A percentile compares a stretch with the other conserved stretches of the same genome.
Evolutionary conservation across 1,140 invertebrate genomes (phyloP).

Genomic region (Hirudo medicinalis): DNA sequence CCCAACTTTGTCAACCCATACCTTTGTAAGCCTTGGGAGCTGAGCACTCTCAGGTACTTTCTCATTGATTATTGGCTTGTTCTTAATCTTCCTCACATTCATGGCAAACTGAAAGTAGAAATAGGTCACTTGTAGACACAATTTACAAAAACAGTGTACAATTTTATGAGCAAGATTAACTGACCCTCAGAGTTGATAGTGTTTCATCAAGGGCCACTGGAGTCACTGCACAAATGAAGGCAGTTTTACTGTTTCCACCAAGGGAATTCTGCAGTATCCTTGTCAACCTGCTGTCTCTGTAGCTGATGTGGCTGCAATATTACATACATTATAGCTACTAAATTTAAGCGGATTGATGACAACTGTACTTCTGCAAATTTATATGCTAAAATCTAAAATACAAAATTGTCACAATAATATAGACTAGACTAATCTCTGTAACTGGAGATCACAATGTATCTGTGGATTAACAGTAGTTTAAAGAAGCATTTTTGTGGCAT

Average conservation of each 20-base stretch:
- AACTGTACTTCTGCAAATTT: background rate
- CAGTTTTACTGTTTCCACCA: constrained; percentile 53
- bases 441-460: background rate
- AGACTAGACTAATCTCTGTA: background rate
- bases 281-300: constrained; percentile 50
- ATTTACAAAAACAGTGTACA: background rate
- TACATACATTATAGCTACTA: background rate
- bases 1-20: background rate
- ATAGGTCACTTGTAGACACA: background rate
- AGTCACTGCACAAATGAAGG: constrained; percentile 49
- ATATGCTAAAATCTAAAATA: background rate
- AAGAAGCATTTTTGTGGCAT: background rate
- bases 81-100: constrained; percentile 1
- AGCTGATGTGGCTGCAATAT: constrained; percentile 39
- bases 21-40: constrained; percentile 9
- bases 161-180: background rate
- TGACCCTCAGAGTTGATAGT: constrained; percentile 46
- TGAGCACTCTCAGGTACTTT: background rate
- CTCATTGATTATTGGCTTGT: constrained; percentile 11
- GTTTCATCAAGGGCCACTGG: constrained; percentile 52
- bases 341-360: background rate
- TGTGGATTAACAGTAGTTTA: background rate
- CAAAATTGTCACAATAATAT: background rate
- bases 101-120: constrained; percentile 5
- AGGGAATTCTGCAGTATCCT: constrained; percentile 51